Conservation (phyloP, 2,797 vertebrate species). For the Gadopsis bispinosus region DNA sequence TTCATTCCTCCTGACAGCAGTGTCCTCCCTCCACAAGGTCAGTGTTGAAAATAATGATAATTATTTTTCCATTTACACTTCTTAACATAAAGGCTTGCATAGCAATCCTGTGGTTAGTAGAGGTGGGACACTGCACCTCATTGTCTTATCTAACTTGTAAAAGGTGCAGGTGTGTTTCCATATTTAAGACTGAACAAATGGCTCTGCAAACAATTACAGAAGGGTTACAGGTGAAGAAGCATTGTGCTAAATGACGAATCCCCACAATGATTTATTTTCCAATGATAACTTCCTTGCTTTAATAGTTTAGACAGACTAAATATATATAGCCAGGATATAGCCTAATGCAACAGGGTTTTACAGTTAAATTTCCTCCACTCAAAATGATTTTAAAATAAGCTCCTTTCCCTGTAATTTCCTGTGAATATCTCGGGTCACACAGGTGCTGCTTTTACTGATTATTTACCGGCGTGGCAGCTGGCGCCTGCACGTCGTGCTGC, state of each 20-base stretch:
- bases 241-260: background rate
- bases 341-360: background rate
- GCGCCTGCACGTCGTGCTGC: background rate
- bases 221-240: background rate
- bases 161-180: background rate
- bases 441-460: background rate
- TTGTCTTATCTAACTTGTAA: background rate
- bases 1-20: background rate
- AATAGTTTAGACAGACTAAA: background rate
- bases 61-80: background rate
- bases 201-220: background rate
- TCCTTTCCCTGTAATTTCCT: constrained; percentile 1
- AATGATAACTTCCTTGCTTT: background rate
- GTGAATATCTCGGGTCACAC: background rate
- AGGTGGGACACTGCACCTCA: background rate
- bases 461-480: background rate
- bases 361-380: background rate
- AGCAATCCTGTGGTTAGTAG: background rate
- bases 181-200: background rate
- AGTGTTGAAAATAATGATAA: background rate
- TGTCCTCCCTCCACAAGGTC: background rate
- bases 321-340: too few species aligned
- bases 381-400: constrained; percentile 2
- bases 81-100: background rate
- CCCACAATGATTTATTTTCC: background rate